Evolutionary conservation across 2,113 vertebrate genomes (phyloP).

Genomic region (Ochotona princeps): DNA sequence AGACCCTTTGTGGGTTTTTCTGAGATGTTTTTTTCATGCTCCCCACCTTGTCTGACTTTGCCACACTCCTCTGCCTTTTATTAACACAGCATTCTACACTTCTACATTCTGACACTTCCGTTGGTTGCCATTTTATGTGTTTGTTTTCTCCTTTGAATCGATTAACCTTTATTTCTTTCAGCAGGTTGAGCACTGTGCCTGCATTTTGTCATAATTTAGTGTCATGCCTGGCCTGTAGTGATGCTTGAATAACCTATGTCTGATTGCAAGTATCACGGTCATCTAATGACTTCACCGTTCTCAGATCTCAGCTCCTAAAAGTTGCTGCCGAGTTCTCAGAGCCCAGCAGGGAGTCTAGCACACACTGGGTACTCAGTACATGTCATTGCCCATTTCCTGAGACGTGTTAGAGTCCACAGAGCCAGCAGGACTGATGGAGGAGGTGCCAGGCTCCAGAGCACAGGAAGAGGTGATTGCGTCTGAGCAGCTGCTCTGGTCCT

Average conservation of each 20-base stretch:
- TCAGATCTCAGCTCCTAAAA: neutral
- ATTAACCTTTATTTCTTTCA: neutral
- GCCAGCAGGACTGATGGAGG: neutral
- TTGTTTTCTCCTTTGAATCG: neutral
- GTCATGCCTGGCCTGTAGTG: neutral
- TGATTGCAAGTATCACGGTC: neutral
- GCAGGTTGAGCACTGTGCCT: neutral
- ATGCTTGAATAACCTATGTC: constrained; percentile 19
- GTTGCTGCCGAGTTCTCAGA: neutral
- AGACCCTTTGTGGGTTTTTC: no score
- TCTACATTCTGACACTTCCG: neutral
- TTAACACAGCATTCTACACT: rapidly evolving
- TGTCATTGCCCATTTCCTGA: neutral
- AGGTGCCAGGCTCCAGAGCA: neutral
- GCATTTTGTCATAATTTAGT: neutral
- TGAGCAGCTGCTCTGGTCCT: neutral
- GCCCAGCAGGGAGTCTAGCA: neutral
- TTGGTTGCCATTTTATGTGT: neutral
- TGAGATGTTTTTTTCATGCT: neutral
- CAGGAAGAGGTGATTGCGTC: neutral
- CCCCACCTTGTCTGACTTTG: neutral
- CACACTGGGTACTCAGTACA: neutral
- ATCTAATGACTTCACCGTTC: constrained; percentile 12
- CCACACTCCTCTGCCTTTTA: rapidly evolving
- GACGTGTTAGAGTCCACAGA: neutral